Conservation (phyloP, 1,140 invertebrate species). For the Trachymyrmex cornetzi region DNA sequence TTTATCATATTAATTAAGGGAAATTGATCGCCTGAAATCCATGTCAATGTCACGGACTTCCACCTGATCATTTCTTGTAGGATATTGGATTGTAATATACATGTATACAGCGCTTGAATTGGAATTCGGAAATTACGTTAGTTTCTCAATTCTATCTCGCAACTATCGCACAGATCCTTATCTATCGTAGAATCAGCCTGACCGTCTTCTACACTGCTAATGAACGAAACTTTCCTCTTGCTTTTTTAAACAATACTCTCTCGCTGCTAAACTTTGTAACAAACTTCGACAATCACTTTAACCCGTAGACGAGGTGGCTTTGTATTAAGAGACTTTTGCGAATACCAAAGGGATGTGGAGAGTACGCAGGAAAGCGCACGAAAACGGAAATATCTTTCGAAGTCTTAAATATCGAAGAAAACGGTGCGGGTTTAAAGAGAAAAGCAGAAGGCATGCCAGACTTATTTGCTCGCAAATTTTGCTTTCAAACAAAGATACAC, state of each 20-base stretch:
- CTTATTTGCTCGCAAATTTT: conserved; percentile 1
- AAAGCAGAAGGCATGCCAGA: background rate
- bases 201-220: conserved; percentile 67
- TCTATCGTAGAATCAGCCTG: conserved; percentile 30
- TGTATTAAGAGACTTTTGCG: conserved; percentile 67
- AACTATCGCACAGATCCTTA: conserved; percentile 30
- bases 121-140: conserved; percentile 63
- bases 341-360: background rate
- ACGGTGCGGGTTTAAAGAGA: background rate
- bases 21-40: background rate
- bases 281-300: conserved; percentile 79
- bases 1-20: conserved; percentile 30
- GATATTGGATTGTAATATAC: background rate
- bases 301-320: conserved; percentile 56
- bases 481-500: background rate
- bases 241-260: conserved; percentile 77
- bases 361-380: background rate
- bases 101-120: conserved; percentile 31
- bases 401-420: conserved; percentile 20
- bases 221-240: conserved; percentile 78
- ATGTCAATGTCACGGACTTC: conserved; percentile 16
- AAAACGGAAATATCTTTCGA: conserved; percentile 33
- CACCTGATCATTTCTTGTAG: background rate
- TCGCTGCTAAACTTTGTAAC: conserved; percentile 71
- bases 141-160: conserved; percentile 52